These are phyloP conservation scores for Eulemur macaco DNA, from an alignment of 2,113 vertebrate species.

Conservation along the genomic window DNA sequence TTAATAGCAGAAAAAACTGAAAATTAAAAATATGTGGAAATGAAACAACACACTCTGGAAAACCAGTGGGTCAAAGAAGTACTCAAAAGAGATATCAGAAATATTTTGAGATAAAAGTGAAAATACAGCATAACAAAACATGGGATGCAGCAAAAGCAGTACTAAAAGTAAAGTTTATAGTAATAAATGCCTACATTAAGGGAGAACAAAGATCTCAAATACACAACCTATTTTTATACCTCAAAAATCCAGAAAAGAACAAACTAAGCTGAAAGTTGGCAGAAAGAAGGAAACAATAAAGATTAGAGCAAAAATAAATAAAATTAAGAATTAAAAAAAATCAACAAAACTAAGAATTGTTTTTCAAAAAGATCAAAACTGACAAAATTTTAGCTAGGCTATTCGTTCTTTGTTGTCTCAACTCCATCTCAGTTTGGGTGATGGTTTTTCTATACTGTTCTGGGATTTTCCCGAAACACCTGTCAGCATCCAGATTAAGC, in stretches of 20 bases:
- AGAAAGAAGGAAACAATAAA: neutral
- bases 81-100: neutral
- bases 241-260: neutral
- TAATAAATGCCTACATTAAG: neutral
- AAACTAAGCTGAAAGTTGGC: neutral
- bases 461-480: too few species aligned
- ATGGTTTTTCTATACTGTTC: too few species aligned
- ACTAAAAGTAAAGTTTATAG: neutral
- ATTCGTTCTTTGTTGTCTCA: too few species aligned
- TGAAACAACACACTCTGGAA: neutral
- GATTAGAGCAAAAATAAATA: neutral
- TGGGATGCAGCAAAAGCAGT: neutral
- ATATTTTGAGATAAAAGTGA: neutral
- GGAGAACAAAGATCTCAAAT: neutral
- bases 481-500: neutral
- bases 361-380: neutral
- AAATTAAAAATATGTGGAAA: neutral
- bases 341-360: neutral
- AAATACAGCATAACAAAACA: neutral
- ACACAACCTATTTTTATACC: neutral
- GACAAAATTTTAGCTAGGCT: neutral
- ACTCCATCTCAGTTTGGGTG: too few species aligned
- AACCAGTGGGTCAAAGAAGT: neutral
- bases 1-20: neutral
- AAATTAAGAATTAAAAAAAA: neutral